phyloP scores from a whole-genome alignment of 2,888 invertebrate genomes.

The Nomada lathburiana region DNA sequence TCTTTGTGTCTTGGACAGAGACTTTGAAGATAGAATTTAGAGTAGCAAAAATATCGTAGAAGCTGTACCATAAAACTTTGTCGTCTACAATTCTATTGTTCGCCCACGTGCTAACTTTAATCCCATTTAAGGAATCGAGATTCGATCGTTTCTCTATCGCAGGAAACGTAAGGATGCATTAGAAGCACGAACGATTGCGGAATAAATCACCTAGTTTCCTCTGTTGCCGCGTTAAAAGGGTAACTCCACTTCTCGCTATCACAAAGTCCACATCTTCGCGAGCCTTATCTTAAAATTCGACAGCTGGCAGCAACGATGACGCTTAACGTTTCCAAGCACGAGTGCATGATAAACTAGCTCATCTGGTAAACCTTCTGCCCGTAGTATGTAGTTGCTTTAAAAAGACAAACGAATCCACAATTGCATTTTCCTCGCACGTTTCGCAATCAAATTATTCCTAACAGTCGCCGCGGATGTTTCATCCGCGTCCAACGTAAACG shows the following conservation, averaged over 20 bases:
- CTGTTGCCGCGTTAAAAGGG: background rate
- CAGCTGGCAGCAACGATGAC: background rate
- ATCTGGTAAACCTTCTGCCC: no score
- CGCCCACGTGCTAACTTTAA: no score
- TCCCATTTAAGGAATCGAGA: no score
- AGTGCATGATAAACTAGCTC: background rate
- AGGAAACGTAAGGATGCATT: no score
- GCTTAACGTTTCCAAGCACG: background rate
- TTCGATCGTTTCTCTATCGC: no score
- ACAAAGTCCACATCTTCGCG: background rate
- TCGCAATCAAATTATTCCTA: background rate
- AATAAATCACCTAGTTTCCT: background rate
- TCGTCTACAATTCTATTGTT: no score
- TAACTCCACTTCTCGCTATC: background rate
- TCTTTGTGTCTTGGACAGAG: no score
- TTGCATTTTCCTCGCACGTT: conserved; percentile 1
- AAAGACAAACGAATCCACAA: background rate
- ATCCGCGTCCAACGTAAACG: background rate
- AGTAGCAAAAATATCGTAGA: no score
- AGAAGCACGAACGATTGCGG: no score
- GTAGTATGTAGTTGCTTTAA: background rate
- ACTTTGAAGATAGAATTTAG: no score
- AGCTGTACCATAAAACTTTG: no score
- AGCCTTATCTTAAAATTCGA: background rate
- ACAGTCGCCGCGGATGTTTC: background rate